Evolutionary conservation across 2,113 vertebrate genomes (phyloP).

Genomic region (Pimephales promelas): DNA sequence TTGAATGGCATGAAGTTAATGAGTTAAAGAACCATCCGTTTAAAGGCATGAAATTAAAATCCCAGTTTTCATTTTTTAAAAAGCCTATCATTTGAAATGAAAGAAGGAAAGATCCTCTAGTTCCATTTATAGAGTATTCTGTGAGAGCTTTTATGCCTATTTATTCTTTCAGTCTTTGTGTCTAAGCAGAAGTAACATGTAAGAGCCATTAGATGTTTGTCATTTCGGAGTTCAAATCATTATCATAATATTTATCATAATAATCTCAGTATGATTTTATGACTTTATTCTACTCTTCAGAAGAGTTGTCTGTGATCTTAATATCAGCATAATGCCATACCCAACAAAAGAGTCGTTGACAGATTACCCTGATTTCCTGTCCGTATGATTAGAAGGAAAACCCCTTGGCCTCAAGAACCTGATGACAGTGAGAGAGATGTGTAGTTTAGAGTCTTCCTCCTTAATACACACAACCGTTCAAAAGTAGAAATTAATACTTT

Average conservation of each 20-base stretch:
- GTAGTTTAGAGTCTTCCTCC: background rate
- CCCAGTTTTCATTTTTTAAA: too few relatives aligned
- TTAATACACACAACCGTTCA: background rate
- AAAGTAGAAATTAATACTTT: background rate
- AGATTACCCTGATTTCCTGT: conserved; percentile 30
- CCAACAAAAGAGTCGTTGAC: background rate
- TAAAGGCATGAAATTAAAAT: too few relatives aligned
- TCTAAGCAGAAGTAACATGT: background rate
- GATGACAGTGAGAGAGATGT: background rate
- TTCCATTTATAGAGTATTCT: background rate
- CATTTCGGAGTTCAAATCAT: background rate
- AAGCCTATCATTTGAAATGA: too few relatives aligned
- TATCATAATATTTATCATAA: background rate
- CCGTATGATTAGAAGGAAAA: conserved; percentile 7
- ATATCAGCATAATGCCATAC: background rate
- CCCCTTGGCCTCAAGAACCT: background rate
- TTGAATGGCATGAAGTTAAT: too few relatives aligned
- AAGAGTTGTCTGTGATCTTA: background rate
- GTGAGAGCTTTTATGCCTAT: background rate
- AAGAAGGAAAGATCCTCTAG: background rate
- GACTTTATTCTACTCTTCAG: background rate
- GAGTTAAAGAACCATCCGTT: too few relatives aligned
- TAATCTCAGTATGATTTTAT: background rate
- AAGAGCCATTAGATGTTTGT: background rate
- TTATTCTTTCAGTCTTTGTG: background rate